These are phyloP conservation scores for Empis livida DNA, from an alignment of 2,888 invertebrate genomes.

Conservation along the genomic window DNA sequence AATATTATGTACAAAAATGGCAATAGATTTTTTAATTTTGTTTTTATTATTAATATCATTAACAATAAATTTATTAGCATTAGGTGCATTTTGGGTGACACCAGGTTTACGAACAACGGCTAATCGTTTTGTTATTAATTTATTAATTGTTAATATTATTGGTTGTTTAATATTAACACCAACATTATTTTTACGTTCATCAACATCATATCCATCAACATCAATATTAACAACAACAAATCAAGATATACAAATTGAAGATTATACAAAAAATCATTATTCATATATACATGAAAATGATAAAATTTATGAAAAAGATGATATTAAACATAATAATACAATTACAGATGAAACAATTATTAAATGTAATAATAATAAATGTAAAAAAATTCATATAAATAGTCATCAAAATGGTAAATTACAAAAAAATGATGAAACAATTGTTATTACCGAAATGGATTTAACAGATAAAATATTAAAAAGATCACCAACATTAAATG, in stretches of 20 bases:
- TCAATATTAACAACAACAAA: slow-evolving; percentile 3
- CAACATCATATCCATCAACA: slow-evolving; percentile 6
- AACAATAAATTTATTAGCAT: slow-evolving; percentile 33
- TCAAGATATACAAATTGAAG: neutral
- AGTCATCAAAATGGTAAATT: slow-evolving; percentile 25
- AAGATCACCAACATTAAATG: neutral
- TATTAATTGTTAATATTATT: slow-evolving; percentile 33
- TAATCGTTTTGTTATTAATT: slow-evolving; percentile 36
- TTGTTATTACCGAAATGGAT: slow-evolving; percentile 26
- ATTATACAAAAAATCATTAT: neutral
- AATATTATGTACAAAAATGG: slow-evolving; percentile 26
- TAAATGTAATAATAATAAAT: slow-evolving; percentile 5
- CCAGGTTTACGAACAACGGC: slow-evolving; percentile 36
- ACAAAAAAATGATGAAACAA: slow-evolving; percentile 22
- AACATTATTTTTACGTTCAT: slow-evolving; percentile 23
- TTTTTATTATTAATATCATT: slow-evolving; percentile 34
- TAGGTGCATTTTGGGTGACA: slow-evolving; percentile 37
- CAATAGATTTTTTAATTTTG: slow-evolving; percentile 36
- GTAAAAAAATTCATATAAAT: slow-evolving; percentile 13
- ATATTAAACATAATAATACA: neutral
- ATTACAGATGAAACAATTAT: too few relatives aligned
- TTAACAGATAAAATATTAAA: neutral
- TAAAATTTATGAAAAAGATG: neutral
- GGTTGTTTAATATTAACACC: slow-evolving; percentile 34
- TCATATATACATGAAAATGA: neutral